Percentiles rank a stretch among this genome's conserved stretches.
Evolutionary conservation across 2,797 vertebrate genomes (phyloP).

Genomic region (Remorina albescens): DNA sequence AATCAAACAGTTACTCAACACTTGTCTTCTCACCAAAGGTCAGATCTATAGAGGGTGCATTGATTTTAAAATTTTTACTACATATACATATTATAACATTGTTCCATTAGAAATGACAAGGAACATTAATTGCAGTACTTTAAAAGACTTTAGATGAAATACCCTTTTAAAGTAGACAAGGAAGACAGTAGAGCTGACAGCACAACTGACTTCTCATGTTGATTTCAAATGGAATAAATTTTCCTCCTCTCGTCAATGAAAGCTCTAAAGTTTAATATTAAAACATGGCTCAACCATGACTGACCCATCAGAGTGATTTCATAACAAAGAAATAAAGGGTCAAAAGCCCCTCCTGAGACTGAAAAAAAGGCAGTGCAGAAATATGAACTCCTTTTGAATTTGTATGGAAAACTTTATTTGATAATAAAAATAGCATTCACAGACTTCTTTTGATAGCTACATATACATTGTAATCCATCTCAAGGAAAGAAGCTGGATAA

Average conservation of each 20-base stretch:
- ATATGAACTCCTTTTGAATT: slow-evolving; percentile 80
- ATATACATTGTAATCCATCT: slow-evolving; percentile 96
- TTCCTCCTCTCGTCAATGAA: slow-evolving; percentile 7
- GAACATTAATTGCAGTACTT: neutral
- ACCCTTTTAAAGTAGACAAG: neutral
- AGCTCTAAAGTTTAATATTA: slow-evolving; percentile 4
- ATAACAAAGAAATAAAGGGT: slow-evolving; percentile 23
- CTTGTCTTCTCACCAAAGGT: no score
- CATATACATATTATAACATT: neutral
- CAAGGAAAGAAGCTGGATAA: slow-evolving; percentile 93
- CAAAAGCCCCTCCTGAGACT: slow-evolving; percentile 30
- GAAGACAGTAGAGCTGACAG: neutral
- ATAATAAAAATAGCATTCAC: slow-evolving; percentile 99
- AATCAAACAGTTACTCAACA: no score
- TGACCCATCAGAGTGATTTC: slow-evolving; percentile 14
- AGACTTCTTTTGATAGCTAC: slow-evolving; percentile 96
- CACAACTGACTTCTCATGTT: neutral
- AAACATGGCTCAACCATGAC: slow-evolving; percentile 2
- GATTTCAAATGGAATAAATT: neutral
- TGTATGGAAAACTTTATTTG: slow-evolving; percentile 99
- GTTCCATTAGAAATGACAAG: neutral
- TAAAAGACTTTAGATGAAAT: slow-evolving; percentile 10
- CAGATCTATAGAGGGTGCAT: neutral
- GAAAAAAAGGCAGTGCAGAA: slow-evolving; percentile 48
- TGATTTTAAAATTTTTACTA: neutral